Conservation (phyloP, 2,113 vertebrate genomes). For the Centropus bengalensis region DNA sequence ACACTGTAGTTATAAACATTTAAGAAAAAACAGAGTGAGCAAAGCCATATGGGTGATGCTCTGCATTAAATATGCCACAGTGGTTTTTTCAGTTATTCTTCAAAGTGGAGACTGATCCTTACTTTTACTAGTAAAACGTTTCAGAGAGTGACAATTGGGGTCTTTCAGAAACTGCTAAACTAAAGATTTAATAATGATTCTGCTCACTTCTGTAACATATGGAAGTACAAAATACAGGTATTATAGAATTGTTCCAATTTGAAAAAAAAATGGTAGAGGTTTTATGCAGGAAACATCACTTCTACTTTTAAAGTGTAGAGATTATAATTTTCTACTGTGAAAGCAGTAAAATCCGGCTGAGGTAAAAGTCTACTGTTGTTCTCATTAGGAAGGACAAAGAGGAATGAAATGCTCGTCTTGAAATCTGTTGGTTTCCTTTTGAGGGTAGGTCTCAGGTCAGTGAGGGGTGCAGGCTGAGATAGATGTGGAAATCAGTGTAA, state of each 20-base stretch:
- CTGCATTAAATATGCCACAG: neutral
- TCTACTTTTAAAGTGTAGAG: neutral
- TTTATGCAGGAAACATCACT: neutral
- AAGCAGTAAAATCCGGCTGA: neutral
- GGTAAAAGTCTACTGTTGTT: neutral
- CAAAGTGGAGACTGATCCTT: neutral
- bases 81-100: neutral
- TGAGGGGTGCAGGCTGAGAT: neutral
- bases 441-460: constrained; percentile 1
- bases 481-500: neutral
- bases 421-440: neutral
- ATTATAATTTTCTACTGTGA: neutral
- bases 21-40: neutral
- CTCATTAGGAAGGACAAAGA: constrained; percentile 10
- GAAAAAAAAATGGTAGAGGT: neutral
- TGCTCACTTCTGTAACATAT: neutral
- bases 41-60: neutral
- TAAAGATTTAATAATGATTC: neutral
- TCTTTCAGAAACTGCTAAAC: neutral
- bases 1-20: neutral
- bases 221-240: neutral
- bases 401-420: neutral
- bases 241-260: neutral
- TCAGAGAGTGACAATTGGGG: neutral
- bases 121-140: neutral